Base-by-base conservation (phyloP, 2,888 invertebrate species). In the Branchinecta sandiegonensis region DNA sequence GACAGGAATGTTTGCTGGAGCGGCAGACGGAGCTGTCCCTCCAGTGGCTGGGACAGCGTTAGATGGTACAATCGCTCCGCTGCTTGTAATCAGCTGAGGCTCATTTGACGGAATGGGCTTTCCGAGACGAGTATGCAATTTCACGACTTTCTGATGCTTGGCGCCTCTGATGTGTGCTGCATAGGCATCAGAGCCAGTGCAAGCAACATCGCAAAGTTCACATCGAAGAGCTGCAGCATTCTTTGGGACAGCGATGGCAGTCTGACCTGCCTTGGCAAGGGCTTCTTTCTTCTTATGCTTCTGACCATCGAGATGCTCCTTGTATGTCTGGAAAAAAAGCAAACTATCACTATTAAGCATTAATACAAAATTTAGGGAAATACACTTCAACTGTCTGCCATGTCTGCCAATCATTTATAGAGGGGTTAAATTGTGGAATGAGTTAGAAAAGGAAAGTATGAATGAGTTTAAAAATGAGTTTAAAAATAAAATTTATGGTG, bases 231-330 rank as follows among this genome's bases (percentile, higher is more conserved):
- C 87, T 77, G 81, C 84, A 67, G 80, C 80, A 48, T 78, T 85
- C 47, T 78, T 78, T 2, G 79, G 78, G 73, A 83, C 82, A 71
- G 85, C 82, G 76, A 82, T 82, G 74, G 85, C 83, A 46, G 46
- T 64, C 14, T 64, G 65, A 12, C 85, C 85, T 77, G 86, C 84
- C 77, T 90, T 90, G 46, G 86, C 81, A 12, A 89, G 86, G 0
- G 88, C 91, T 78, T 96, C 97, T 78, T 96, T 93, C 83, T 96
- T 97, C 83, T 97, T 97, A 81, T 99, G 99, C 79, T 94, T 94
- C 80, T 96, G 95, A 0, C 99, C 99, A 77, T 96, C 96, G 76
- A 99, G 82, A 82, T 99, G 99, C 79, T 97, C 99, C 72, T 90
- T 84, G 78, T 92, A 94, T 0, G 93, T 92, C 81, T 86, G 78